phyloP scores from a whole-genome alignment of 2,888 invertebrate species.

The Conistra vaccinii region DNA sequence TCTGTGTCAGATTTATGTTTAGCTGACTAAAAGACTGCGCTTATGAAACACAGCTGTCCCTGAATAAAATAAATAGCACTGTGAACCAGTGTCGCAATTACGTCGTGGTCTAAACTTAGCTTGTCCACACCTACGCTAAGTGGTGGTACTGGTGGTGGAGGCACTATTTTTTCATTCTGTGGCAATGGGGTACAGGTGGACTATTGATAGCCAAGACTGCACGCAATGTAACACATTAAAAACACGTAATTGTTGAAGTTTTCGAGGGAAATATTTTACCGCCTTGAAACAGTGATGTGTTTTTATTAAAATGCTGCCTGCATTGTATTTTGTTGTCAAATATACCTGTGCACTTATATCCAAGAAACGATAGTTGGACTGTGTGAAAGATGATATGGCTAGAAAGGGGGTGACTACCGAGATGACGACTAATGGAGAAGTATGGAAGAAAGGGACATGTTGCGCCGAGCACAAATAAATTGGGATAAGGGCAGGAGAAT shows the following conservation, averaged over 20 bases:
- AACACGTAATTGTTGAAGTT: conserved; percentile 10
- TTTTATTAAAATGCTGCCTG: conserved; percentile 1
- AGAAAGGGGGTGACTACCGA: too few species aligned
- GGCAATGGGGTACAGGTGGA: conserved; percentile 1
- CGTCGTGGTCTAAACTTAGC: conserved; percentile 8
- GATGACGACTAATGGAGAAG: too few species aligned
- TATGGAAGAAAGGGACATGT: too few species aligned
- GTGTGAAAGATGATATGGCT: too few species aligned
- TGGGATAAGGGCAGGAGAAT: too few species aligned
- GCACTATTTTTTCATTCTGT: background rate
- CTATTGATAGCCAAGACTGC: conserved; percentile 4
- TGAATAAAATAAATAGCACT: background rate
- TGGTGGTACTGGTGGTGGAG: background rate
- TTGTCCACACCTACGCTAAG: background rate
- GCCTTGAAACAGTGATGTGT: background rate
- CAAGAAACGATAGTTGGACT: too few species aligned
- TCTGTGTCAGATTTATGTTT: background rate
- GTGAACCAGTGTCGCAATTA: background rate
- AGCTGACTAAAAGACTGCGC: background rate
- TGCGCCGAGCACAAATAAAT: too few species aligned
- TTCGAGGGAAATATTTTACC: conserved; percentile 20
- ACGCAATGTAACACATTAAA: conserved; percentile 7
- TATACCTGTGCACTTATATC: too few species aligned
- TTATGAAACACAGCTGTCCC: background rate
- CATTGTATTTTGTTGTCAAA: background rate